These are phyloP conservation scores for Haliclona indistincta DNA, from an alignment of 37 sponge, comb jelly and placozoan species.

Conservation along the genomic window DNA sequence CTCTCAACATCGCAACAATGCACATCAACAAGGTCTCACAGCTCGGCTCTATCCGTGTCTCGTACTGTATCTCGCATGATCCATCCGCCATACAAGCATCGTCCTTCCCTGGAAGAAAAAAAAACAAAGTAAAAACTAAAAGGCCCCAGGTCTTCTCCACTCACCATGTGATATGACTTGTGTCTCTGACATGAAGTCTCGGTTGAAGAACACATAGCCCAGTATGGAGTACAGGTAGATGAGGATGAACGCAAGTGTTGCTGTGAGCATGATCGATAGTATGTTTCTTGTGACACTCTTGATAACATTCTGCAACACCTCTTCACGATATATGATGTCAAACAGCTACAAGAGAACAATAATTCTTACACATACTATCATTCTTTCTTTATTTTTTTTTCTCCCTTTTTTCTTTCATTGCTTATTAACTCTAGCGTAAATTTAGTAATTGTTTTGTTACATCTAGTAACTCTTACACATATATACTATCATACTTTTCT, in stretches of 20 bases:
- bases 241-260: conserved; percentile 86
- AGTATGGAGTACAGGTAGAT: conserved; percentile 94
- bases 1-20: conserved; percentile 86
- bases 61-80: not conserved
- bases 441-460: no score
- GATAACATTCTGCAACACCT: conserved; percentile 93
- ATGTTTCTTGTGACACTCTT: conserved; percentile 85
- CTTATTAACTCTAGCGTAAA: no score
- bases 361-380: not conserved
- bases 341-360: conserved; percentile 68
- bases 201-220: conserved; percentile 84
- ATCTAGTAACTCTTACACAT: no score
- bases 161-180: conserved; percentile 22
- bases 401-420: no score
- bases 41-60: conserved; percentile 49
- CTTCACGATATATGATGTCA: conserved; percentile 88
- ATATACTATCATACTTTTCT: no score
- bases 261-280: conserved; percentile 88
- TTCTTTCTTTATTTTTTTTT: no score
- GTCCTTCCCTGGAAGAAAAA: no score
- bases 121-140: no score
- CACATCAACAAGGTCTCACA: conserved; percentile 97
- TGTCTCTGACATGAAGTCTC: conserved; percentile 62
- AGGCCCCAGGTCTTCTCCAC: not conserved
- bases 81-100: conserved; percentile 1